phyloP scores from a whole-genome alignment of 1,140 invertebrate genomes.

The Pentalonia nigronervosa region DNA sequence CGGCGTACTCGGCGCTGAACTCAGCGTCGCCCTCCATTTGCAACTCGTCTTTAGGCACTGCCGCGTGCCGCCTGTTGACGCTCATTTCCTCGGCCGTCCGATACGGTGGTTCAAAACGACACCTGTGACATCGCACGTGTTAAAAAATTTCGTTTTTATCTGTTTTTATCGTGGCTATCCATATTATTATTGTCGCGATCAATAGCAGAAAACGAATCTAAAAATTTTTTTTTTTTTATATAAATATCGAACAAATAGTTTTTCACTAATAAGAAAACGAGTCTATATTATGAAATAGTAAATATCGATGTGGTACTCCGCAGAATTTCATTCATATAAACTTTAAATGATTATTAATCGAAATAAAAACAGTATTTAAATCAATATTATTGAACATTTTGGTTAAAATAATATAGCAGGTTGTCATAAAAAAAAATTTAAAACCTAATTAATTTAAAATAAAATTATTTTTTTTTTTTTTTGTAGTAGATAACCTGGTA shows the following conservation, averaged over 20 bases:
- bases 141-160: neutral
- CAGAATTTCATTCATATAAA: too few relatives aligned
- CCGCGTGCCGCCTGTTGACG: conserved; percentile 30
- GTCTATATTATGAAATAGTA: neutral
- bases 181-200: neutral
- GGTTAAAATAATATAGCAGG: too few relatives aligned
- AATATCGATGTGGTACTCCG: too few relatives aligned
- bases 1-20: conserved; percentile 31
- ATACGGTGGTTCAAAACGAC: conserved; percentile 15
- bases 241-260: neutral
- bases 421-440: too few relatives aligned
- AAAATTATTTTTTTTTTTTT: too few relatives aligned
- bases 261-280: neutral
- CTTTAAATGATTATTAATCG: too few relatives aligned
- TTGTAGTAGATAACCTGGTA: too few relatives aligned
- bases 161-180: neutral
- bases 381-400: too few relatives aligned
- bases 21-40: conserved; percentile 30
- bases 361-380: too few relatives aligned
- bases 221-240: neutral
- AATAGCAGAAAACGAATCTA: neutral
- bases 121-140: neutral
- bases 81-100: conserved; percentile 50
- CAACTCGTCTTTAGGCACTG: conserved; percentile 38
- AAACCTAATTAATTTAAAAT: too few relatives aligned